These are phyloP conservation scores for Eriocheir sinensis DNA, from an alignment of 1,140 invertebrate species.

Conservation along the genomic window DNA sequence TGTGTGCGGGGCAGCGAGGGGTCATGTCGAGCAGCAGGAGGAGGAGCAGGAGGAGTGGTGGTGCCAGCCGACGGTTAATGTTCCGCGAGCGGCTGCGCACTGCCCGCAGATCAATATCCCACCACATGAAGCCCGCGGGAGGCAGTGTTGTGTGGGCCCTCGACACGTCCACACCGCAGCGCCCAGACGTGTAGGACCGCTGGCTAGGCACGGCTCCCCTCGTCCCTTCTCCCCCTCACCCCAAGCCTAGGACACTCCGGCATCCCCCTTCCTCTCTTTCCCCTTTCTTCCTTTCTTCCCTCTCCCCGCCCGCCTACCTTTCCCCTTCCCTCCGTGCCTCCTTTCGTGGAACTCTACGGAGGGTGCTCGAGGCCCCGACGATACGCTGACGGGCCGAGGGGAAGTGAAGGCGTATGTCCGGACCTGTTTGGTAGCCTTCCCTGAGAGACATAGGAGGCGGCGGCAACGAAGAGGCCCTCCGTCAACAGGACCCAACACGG, in stretches of 20 bases:
- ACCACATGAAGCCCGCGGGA: background rate
- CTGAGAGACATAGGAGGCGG: background rate
- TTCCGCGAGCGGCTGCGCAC: background rate
- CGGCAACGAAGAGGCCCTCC: background rate
- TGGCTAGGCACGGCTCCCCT: slow-evolving; percentile 2
- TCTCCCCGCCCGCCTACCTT: background rate
- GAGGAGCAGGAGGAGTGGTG: too few species aligned
- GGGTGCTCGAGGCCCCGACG: background rate
- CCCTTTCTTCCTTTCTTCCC: slow-evolving; percentile 21
- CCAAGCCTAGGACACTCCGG: slow-evolving; percentile 9
- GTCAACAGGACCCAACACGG: background rate
- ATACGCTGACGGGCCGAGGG: background rate
- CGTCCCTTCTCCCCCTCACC: slow-evolving; percentile 7
- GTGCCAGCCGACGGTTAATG: background rate
- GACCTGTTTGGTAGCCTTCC: background rate
- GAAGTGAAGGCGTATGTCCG: background rate
- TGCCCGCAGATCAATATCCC: slow-evolving; percentile 8
- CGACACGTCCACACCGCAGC: slow-evolving; percentile 10
- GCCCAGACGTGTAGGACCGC: background rate
- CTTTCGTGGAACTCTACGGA: slow-evolving; percentile 11
- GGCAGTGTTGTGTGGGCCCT: slow-evolving; percentile 11
- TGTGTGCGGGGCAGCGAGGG: background rate
- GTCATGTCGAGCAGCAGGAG: slow-evolving; percentile 7
- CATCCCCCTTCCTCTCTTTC: background rate
- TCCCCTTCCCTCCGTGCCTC: background rate